Base-by-base conservation (phyloP, 2,888 invertebrate species). In the Syrista parreyssii region DNA sequence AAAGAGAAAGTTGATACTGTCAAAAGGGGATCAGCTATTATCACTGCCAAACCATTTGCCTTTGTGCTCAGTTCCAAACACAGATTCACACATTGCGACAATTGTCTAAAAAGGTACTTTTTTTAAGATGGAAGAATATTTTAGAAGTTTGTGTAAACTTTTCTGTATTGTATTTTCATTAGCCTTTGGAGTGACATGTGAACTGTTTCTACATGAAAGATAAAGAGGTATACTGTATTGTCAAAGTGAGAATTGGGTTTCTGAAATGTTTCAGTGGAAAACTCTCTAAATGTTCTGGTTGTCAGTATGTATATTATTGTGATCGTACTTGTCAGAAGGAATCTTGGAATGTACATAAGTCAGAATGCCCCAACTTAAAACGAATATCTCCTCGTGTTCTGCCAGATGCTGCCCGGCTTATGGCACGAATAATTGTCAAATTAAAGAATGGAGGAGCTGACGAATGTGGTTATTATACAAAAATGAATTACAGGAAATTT, bases 221-320 rank as follows among this genome's bases (percentile, higher is more conserved):
- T 55, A 55, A 23, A 55, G 2, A 23, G 55, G 6, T 23, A 23
- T 23, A 55, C 9, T 55, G 9, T 23, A 23, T 55, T 55, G 55
- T 23, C 6, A 55, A 55, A 55, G 9, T 55, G 15, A 55, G 3
- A 55, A 23, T 23, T 55, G 9, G 9, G 23, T 55, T 23, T 55
- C 9, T 55, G 12, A 30, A 11, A 80, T 78, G 68, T 93, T 93
- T 84, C 92, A 97, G 96, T 87, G 92, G 93, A 75, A 95, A 95
- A 88, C 93, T 97, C 75, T 92, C 94, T 35, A 96, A 96, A 92
- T 98, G 98, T 91, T 95, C 97, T 0, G 95, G 94, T 76, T 98
- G 98, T 92, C 94, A 95, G 78, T 96, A 95, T 87, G 95, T 96
- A 1, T 94, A 95, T 90, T 98, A 98, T 88, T 98, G 98, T 88